Evolutionary conservation across 1,140 invertebrate species (phyloP).

Genomic region (Ceratosolen solmsi): DNA sequence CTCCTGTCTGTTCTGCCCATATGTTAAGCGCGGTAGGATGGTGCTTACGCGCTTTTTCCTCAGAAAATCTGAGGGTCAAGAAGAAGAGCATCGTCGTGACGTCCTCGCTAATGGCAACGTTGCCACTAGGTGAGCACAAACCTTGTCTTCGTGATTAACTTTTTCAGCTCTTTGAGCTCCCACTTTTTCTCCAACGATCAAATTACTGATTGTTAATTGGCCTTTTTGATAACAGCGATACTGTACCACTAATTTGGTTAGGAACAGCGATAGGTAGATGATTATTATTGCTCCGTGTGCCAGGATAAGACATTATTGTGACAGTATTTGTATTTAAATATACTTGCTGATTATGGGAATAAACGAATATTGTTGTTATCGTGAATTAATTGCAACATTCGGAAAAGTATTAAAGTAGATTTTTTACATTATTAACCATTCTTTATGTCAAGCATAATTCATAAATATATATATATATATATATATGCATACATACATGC

Average conservation of each 20-base stretch:
- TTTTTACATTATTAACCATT: no score
- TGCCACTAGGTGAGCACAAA: conserved; percentile 52
- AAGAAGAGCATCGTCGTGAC: conserved; percentile 22
- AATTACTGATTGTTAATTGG: not conserved
- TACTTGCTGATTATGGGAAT: no score
- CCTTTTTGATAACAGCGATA: not conserved
- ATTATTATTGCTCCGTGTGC: no score
- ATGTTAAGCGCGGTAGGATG: conserved; percentile 58
- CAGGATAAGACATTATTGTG: no score
- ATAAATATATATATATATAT: no score
- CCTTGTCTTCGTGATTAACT: not conserved
- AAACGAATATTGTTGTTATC: no score
- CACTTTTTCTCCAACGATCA: not conserved
- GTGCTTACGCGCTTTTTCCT: conserved; percentile 60
- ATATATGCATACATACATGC: no score
- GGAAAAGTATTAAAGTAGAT: no score
- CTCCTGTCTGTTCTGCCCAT: conserved; percentile 50
- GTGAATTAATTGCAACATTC: no score
- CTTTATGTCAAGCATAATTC: no score
- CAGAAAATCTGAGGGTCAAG: conserved; percentile 34
- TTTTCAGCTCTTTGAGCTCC: not conserved
- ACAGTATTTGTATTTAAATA: no score
- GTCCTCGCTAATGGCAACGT: conserved; percentile 44
- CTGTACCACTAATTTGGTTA: not conserved
- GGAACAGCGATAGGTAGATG: not conserved